phyloP scores from a whole-genome alignment of 2,113 vertebrate genomes.

The Bothrops jararaca region DNA sequence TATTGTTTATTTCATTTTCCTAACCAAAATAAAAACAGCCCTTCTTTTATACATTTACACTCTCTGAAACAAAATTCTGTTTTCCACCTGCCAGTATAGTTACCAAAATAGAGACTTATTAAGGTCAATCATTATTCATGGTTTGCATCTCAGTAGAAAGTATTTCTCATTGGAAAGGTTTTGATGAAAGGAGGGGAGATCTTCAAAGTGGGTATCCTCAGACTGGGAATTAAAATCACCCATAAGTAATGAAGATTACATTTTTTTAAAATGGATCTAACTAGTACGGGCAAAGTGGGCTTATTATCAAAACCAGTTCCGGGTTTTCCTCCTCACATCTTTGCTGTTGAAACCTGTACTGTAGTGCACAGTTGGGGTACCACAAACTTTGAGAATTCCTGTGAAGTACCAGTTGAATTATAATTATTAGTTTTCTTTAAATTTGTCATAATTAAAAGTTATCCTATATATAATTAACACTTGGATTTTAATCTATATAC shows the following conservation, averaged over 20 bases:
- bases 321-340: neutral
- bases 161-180: constrained; percentile 22
- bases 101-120: constrained; percentile 12
- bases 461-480: neutral
- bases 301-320: neutral
- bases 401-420: neutral
- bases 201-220: neutral
- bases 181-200: neutral
- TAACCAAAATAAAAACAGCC: constrained; percentile 43
- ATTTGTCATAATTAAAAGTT: neutral
- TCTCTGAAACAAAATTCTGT: constrained; percentile 37
- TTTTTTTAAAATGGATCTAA: neutral
- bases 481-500: neutral
- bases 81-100: constrained; percentile 14
- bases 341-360: neutral
- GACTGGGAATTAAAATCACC: neutral
- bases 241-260: neutral
- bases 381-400: neutral
- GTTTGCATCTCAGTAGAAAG: constrained; percentile 20
- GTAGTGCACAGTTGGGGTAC: neutral
- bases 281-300: neutral
- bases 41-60: constrained; percentile 33
- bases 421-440: neutral
- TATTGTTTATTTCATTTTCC: constrained; percentile 36
- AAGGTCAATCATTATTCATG: constrained; percentile 25